Evolutionary conservation across 2,888 invertebrate species (phyloP), one percentile per base, ranked within the genome.

Genomic region (Drosophila meridionalis): DNA sequence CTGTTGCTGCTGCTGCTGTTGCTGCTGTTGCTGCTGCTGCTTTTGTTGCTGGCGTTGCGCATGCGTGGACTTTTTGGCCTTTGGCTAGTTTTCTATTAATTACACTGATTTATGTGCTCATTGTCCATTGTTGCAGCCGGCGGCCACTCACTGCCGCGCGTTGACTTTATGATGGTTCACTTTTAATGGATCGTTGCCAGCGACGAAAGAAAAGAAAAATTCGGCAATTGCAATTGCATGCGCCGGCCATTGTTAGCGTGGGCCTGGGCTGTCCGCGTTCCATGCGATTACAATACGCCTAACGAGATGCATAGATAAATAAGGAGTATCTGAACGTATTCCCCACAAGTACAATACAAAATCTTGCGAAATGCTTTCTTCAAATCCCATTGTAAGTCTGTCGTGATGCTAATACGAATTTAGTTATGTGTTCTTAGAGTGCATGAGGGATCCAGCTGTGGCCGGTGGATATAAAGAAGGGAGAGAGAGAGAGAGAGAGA

Each of bases 61-160:
- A 83, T 78, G 87, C 82, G 73, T 78, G 74, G 69, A 63, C 60
- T 59, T 65, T 65, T 57, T 30, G 56, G 48, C 68, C 36, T 30
- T 82, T 76, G 77, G 82, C 87, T 83, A 85, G 82, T 80, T 82
- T 84, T 83, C 87, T 90, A 96, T 97, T 97, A 97, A 97, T 97
- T 97, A 97, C 97, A 96, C 96, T 96, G 97, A 97, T 97, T 97
- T 97, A 97, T 97, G 96, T 96, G 94, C 95, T 96, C 96, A 97
- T 97, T 97, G 97, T 97, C 95, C 96, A 96, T 96, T 96, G 96
- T 96, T 95, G 88, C 80, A 73, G 66, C 67, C 71, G 59, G 68
- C 38, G 53, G 38, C 78, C 74, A 69, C 68, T 58, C 77, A 59
- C 76, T 53, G 45, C 30, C 60, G 8, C 38, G n/a, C 28, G 26